These are phyloP conservation scores for Hermatobates lingyangjiaoensis DNA, from an alignment of 1,140 invertebrate species.

Conservation along the genomic window DNA sequence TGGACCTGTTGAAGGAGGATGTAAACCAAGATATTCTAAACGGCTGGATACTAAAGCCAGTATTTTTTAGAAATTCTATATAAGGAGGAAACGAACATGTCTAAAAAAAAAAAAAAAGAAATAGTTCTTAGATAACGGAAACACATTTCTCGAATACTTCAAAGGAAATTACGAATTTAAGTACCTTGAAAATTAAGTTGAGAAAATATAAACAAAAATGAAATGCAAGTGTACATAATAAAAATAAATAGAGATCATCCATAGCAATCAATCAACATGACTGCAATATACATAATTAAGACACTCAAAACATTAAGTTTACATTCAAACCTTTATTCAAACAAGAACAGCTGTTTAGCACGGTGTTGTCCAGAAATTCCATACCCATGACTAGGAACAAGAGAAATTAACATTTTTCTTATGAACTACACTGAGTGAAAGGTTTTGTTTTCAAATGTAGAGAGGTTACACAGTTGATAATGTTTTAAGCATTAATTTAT, in stretches of 20 bases:
- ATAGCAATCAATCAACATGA: conserved; percentile 3
- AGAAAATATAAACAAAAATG: conserved; percentile 16
- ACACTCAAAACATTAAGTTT: no score
- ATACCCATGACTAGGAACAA: no score
- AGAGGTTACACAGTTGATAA: no score
- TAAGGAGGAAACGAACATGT: conserved; percentile 64
- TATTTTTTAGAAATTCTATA: conserved; percentile 49
- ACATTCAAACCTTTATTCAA: no score
- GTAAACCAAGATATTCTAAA: conserved; percentile 57
- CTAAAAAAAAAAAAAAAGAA: conserved; percentile 30
- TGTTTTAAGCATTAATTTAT: no score
- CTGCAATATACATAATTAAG: no score
- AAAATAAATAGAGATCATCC: conserved; percentile 15
- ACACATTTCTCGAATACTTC: not conserved
- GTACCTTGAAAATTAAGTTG: conserved; percentile 17
- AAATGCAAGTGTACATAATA: conserved; percentile 10
- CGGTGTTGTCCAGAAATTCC: no score
- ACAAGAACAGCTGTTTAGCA: no score
- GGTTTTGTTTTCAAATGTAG: no score
- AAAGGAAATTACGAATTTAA: not conserved
- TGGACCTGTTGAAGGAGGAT: conserved; percentile 46
- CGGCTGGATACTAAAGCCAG: conserved; percentile 46
- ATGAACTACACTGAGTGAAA: no score
- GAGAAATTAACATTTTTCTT: no score
- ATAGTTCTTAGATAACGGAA: not conserved